Evolutionary conservation across 2,888 invertebrate genomes (phyloP).

Genomic region (Cataglyphis rosenhaueri): DNA sequence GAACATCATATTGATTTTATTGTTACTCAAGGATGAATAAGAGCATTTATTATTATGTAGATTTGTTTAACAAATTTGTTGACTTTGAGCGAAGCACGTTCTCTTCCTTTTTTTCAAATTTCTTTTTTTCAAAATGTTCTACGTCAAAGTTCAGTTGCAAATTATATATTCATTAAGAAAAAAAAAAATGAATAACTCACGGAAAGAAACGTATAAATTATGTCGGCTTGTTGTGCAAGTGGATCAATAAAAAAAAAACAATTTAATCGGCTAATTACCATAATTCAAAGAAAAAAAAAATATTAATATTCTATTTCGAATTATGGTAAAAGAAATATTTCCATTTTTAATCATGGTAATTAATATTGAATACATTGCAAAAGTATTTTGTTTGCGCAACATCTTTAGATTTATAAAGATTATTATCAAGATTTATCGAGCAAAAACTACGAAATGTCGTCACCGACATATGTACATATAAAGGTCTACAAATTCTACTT

Average conservation of each 20-base stretch:
- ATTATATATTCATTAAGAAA: not conserved
- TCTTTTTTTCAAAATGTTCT: no score
- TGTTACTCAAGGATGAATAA: not conserved
- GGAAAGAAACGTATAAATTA: not conserved
- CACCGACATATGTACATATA: not conserved
- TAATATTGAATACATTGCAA: no score
- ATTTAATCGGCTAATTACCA: not conserved
- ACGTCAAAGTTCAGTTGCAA: not conserved
- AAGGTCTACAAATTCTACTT: not conserved
- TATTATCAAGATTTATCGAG: not conserved
- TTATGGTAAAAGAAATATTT: no score
- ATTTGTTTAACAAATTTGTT: not conserved
- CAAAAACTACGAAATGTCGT: not conserved
- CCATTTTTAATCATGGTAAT: no score
- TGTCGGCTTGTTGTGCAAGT: not conserved
- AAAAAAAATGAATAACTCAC: not conserved
- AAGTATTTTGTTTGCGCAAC: not conserved
- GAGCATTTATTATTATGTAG: not conserved
- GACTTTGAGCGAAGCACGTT: not conserved
- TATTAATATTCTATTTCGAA: not conserved
- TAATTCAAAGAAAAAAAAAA: not conserved
- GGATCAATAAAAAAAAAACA: not conserved
- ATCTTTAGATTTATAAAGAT: not conserved
- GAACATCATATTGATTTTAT: not conserved
- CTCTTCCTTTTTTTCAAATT: not conserved